These are phyloP conservation scores for Cyphomyrmex costatus DNA, from an alignment of 1,140 invertebrate genomes.

Conservation along the genomic window DNA sequence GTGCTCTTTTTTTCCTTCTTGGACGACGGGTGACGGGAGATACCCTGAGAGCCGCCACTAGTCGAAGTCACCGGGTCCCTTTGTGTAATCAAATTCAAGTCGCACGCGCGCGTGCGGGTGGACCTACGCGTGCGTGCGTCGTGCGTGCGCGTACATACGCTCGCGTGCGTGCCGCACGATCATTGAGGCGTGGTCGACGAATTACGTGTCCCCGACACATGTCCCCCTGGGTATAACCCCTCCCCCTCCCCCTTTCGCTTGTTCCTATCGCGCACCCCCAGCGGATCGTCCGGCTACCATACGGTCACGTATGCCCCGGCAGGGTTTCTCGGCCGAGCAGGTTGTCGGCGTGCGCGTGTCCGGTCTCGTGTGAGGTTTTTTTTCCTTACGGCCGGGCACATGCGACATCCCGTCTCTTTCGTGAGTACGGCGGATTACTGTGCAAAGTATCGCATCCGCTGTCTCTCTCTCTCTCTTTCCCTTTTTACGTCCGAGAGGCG, in stretches of 20 bases:
- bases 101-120: constrained; percentile 44
- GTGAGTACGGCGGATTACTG: constrained; percentile 29
- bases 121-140: not conserved
- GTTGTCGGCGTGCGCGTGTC: constrained; percentile 57
- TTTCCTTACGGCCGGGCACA: not conserved
- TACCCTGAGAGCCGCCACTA: not conserved
- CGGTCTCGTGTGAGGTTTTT: not conserved
- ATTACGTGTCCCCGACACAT: constrained; percentile 75
- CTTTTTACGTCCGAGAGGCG: not conserved
- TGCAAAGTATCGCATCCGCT: constrained; percentile 35
- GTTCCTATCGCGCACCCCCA: constrained; percentile 53
- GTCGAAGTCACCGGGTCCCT: constrained; percentile 29
- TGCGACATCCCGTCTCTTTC: constrained; percentile 37
- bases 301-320: constrained; percentile 17
- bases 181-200: constrained; percentile 75
- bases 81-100: constrained; percentile 66
- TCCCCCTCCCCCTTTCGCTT: not conserved
- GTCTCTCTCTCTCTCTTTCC: not conserved
- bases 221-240: constrained; percentile 30
- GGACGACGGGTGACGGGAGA: not conserved
- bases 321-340: constrained; percentile 46
- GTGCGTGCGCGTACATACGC: constrained; percentile 22
- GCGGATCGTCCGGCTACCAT: constrained; percentile 54
- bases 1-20: not conserved
- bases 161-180: constrained; percentile 66